These are phyloP conservation scores for Apogon hyalosoma DNA, from an alignment of 2,797 vertebrate species.

Conservation along the genomic window DNA sequence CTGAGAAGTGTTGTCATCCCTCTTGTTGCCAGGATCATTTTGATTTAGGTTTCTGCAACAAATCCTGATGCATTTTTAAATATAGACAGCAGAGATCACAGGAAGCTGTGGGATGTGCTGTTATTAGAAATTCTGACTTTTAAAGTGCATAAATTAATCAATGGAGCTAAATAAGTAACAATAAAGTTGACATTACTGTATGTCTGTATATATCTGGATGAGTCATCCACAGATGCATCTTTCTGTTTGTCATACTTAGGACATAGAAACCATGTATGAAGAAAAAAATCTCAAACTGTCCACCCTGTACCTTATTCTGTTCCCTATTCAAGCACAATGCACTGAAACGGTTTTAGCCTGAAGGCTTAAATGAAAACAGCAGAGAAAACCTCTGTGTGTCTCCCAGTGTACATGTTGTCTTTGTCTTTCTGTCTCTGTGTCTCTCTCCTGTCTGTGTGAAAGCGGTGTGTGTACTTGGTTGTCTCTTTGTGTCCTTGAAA, in stretches of 20 bases:
- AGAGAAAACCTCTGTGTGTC: neutral
- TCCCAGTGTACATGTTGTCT: too few relatives aligned
- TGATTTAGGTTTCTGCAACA: constrained; percentile 63
- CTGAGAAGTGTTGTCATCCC: constrained; percentile 57
- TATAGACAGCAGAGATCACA: constrained; percentile 44
- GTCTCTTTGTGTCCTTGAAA: too few relatives aligned
- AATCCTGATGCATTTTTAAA: constrained; percentile 43
- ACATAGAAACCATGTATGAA: neutral
- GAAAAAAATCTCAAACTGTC: neutral
- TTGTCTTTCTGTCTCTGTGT: too few relatives aligned
- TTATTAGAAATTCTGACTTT: constrained; percentile 45
- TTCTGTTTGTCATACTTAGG: neutral
- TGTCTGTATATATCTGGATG: neutral
- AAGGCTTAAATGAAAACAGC: neutral
- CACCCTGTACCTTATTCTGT: neutral
- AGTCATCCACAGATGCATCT: neutral
- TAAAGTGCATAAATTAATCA: constrained; percentile 29
- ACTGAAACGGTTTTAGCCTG: neutral
- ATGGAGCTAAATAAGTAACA: constrained; percentile 20
- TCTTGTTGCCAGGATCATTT: constrained; percentile 62
- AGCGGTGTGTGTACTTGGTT: too few relatives aligned
- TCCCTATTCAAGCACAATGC: neutral
- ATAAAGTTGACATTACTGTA: neutral
- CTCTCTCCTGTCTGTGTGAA: too few relatives aligned
- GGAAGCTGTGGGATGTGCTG: constrained; percentile 11